These are phyloP conservation scores for Drosophila tropicalis DNA, from an alignment of 1,140 invertebrate species.

Conservation along the genomic window DNA sequence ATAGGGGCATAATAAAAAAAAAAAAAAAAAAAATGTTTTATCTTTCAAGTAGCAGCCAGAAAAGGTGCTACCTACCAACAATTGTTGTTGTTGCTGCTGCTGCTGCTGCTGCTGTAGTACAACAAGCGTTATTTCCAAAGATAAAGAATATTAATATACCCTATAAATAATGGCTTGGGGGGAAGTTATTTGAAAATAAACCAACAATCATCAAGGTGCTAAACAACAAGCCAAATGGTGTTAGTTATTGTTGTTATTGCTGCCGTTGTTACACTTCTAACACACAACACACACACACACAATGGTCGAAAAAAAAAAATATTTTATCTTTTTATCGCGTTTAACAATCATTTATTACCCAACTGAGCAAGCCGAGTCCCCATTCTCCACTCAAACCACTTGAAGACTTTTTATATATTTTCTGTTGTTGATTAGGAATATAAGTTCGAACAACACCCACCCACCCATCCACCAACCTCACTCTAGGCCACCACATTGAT, in stretches of 20 bases:
- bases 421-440: constrained; percentile 76
- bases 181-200: constrained; percentile 78
- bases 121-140: constrained; percentile 74
- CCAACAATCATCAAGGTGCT: constrained; percentile 62
- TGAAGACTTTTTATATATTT: constrained; percentile 47
- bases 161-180: constrained; percentile 78
- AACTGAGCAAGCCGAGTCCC: constrained; percentile 60
- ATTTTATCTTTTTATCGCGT: constrained; percentile 82
- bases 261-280: constrained; percentile 63
- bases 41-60: constrained; percentile 82
- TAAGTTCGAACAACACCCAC: constrained; percentile 23
- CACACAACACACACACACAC: constrained; percentile 53
- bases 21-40: constrained; percentile 67
- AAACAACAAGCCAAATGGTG: constrained; percentile 67
- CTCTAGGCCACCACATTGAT: background rate
- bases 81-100: constrained; percentile 2
- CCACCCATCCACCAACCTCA: background rate
- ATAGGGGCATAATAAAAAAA: constrained; percentile 77
- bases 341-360: constrained; percentile 81
- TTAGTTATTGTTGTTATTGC: constrained; percentile 39
- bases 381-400: constrained; percentile 45
- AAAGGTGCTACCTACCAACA: constrained; percentile 79
- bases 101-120: constrained; percentile 20
- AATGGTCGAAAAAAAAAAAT: constrained; percentile 61
- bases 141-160: constrained; percentile 83